phyloP scores from a whole-genome alignment of 1,140 invertebrate species.

The Ips nitidus region DNA sequence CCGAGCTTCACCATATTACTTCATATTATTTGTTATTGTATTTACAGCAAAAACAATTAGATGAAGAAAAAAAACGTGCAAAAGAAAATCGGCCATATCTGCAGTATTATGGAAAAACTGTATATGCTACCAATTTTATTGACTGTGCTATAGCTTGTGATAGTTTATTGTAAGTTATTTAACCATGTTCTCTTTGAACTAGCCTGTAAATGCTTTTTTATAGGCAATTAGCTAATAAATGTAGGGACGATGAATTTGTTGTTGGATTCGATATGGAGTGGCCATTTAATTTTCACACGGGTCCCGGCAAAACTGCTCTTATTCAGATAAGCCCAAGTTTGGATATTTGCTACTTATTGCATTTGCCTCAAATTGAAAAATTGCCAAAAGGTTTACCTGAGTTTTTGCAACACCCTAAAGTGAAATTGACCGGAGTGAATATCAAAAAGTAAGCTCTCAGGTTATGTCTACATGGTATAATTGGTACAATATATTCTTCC shows the following conservation, averaged over 20 bases:
- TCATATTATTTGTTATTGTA: no score
- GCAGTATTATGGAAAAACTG: slow-evolving; percentile 56
- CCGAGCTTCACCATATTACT: no score
- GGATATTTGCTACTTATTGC: slow-evolving; percentile 59
- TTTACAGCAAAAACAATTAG: no score
- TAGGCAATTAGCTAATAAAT: slow-evolving; percentile 33
- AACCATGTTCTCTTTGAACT: not conserved
- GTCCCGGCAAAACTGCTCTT: slow-evolving; percentile 61
- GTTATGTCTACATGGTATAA: not conserved
- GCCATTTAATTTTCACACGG: slow-evolving; percentile 64
- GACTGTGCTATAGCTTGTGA: slow-evolving; percentile 58
- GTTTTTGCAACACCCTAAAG: slow-evolving; percentile 60
- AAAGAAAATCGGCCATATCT: slow-evolving; percentile 43
- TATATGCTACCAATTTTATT: slow-evolving; percentile 41
- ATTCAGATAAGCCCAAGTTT: slow-evolving; percentile 58
- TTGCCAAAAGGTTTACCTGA: slow-evolving; percentile 58
- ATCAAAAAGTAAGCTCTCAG: slow-evolving; percentile 60
- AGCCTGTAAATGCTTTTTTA: slow-evolving; percentile 7
- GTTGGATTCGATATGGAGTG: slow-evolving; percentile 60
- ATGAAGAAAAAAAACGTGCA: slow-evolving; percentile 13
- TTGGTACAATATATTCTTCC: slow-evolving; percentile 15
- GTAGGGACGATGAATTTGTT: slow-evolving; percentile 28
- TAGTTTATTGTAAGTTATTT: slow-evolving; percentile 56
- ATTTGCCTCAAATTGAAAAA: slow-evolving; percentile 58
- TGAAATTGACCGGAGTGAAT: slow-evolving; percentile 63